Percentiles rank a stretch among this genome's conserved stretches.
Evolutionary conservation across 2,888 invertebrate species (phyloP).

Genomic region (Drosophila recens): DNA sequence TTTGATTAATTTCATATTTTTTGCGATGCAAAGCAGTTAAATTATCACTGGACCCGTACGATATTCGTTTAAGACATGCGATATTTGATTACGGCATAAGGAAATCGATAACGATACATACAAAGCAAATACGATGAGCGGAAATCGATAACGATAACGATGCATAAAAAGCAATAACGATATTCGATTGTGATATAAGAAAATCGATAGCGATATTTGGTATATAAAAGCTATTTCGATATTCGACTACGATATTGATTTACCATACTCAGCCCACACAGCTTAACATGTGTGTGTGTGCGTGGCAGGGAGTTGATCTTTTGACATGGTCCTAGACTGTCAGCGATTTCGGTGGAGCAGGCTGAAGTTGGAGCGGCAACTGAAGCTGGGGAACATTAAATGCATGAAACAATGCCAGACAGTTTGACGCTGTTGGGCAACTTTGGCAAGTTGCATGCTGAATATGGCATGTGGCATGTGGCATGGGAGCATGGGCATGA

Average conservation of each 20-base stretch:
- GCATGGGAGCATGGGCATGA: slow-evolving; percentile 32
- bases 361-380: neutral
- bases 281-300: neutral
- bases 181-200: too few relatives aligned
- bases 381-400: slow-evolving; percentile 61
- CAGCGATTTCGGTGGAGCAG: neutral
- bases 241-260: neutral
- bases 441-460: slow-evolving; percentile 24
- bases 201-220: too few relatives aligned
- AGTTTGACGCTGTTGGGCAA: slow-evolving; percentile 76
- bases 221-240: too few relatives aligned
- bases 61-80: too few relatives aligned
- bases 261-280: slow-evolving; percentile 1
- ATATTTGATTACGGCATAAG: too few relatives aligned
- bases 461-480: slow-evolving; percentile 27
- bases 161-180: too few relatives aligned
- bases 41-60: too few relatives aligned
- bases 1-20: too few relatives aligned
- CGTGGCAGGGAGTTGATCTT: slow-evolving; percentile 21
- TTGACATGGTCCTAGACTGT: slow-evolving; percentile 19
- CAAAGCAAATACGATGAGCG: too few relatives aligned
- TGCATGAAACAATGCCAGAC: slow-evolving; percentile 77
- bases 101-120: too few relatives aligned
- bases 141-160: too few relatives aligned
- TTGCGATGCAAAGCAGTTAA: too few relatives aligned